A percentile compares a stretch with the other conserved stretches of the same genome.
Conservation (phyloP, 1,140 invertebrate species). For the Araneus ventricosus region DNA sequence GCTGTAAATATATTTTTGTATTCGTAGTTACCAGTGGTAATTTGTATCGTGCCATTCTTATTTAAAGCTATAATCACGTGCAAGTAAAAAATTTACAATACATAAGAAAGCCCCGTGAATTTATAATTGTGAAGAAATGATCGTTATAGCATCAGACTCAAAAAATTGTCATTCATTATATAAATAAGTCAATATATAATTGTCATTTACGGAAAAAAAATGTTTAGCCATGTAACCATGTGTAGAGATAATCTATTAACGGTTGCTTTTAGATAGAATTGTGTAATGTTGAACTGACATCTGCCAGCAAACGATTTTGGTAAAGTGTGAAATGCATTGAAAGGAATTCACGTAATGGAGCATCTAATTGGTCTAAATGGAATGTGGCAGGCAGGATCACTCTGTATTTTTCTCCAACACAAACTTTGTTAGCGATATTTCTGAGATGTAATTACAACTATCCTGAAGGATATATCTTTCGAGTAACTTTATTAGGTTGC, state of each 20-base stretch:
- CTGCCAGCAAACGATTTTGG: not conserved
- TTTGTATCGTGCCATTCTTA: no score
- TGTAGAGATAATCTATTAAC: not conserved
- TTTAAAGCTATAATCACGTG: no score
- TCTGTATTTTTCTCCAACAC: not conserved
- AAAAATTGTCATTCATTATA: no score
- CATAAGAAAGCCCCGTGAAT: no score
- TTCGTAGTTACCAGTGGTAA: no score
- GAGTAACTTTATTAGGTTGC: not conserved
- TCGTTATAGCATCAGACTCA: no score
- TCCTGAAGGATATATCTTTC: not conserved
- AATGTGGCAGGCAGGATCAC: not conserved
- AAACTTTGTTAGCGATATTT: conserved; percentile 2
- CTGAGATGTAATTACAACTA: not conserved
- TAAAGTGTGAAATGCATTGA: not conserved
- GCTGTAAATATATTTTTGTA: no score
- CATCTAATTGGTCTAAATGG: not conserved
- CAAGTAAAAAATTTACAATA: no score
- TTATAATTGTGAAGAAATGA: no score
- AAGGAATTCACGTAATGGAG: not conserved
- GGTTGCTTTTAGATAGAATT: not conserved
- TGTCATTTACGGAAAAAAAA: no score
- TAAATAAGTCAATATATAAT: no score
- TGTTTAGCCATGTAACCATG: no score
- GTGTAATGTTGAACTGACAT: not conserved